Percentiles rank a stretch among this genome's conserved stretches.
Evolutionary conservation across 2,888 invertebrate genomes (phyloP).

Genomic region (Mythimna ferrago): DNA sequence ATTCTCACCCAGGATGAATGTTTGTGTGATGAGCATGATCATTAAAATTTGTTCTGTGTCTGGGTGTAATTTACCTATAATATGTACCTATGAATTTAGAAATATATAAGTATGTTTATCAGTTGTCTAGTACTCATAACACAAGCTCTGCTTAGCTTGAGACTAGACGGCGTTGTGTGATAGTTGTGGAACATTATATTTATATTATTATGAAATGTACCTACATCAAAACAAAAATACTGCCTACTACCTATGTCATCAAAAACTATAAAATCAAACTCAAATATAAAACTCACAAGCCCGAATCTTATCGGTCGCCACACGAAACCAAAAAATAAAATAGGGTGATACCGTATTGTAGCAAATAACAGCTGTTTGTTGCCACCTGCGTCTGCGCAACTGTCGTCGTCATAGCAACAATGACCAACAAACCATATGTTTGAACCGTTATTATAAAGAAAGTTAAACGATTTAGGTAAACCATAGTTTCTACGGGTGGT

Average conservation of each 20-base stretch:
- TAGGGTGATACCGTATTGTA: conserved; percentile 41
- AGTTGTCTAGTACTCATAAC: too few relatives aligned
- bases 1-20: too few relatives aligned
- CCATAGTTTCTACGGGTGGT: neutral
- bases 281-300: conserved; percentile 6
- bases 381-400: conserved; percentile 83
- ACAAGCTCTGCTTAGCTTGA: too few relatives aligned
- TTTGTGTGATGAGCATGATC: too few relatives aligned
- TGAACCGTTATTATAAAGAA: conserved; percentile 62
- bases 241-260: neutral
- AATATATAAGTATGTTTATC: too few relatives aligned
- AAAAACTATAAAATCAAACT: neutral
- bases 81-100: too few relatives aligned
- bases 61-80: too few relatives aligned
- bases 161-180: too few relatives aligned
- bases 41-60: too few relatives aligned
- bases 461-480: conserved; percentile 27
- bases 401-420: conserved; percentile 76
- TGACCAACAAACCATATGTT: conserved; percentile 71
- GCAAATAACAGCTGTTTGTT: conserved; percentile 75
- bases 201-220: neutral
- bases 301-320: conserved; percentile 23
- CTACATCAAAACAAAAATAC: neutral
- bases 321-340: conserved; percentile 28
- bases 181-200: too few relatives aligned